Conservation (phyloP, 1,140 invertebrate species). For the Drosophila orena region DNA sequence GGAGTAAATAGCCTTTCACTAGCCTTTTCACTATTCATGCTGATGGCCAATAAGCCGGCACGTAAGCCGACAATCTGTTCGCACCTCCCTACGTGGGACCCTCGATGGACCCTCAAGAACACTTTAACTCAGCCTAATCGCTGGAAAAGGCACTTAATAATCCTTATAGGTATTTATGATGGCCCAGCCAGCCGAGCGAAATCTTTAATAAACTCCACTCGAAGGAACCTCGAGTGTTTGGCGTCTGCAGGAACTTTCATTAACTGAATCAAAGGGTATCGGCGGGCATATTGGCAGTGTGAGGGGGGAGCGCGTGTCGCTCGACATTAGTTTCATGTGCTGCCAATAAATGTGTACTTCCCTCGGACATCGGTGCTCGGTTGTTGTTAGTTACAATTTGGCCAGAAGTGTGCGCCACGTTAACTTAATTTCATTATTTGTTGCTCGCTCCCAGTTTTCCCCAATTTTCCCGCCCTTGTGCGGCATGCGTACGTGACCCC, state of each 20-base stretch:
- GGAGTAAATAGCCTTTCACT: not conserved
- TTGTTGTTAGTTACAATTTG: slow-evolving; percentile 61
- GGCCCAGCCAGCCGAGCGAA: slow-evolving; percentile 16
- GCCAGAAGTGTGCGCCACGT: slow-evolving; percentile 63
- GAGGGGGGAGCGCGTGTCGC: slow-evolving; percentile 52
- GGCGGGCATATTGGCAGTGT: not conserved
- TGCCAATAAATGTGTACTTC: slow-evolving; percentile 74
- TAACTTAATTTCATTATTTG: slow-evolving; percentile 79
- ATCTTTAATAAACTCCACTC: slow-evolving; percentile 53
- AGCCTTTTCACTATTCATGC: slow-evolving; percentile 13
- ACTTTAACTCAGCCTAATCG: slow-evolving; percentile 36
- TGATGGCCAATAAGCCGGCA: slow-evolving; percentile 6
- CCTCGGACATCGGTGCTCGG: slow-evolving; percentile 33
- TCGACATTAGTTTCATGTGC: slow-evolving; percentile 73
- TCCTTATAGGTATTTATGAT: slow-evolving; percentile 49
- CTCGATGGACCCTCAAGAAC: slow-evolving; percentile 15
- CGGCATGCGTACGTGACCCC: slow-evolving; percentile 73
- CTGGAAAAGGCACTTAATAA: slow-evolving; percentile 45
- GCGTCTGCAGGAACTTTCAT: slow-evolving; percentile 46
- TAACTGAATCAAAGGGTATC: slow-evolving; percentile 31
- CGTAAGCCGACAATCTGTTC: slow-evolving; percentile 25
- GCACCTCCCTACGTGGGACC: slow-evolving; percentile 17
- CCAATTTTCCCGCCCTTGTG: slow-evolving; percentile 10
- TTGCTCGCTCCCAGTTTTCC: slow-evolving; percentile 41
- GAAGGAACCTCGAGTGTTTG: slow-evolving; percentile 14